phyloP scores from a whole-genome alignment of 2,888 invertebrate genomes.

The Rhagonycha fulva region DNA sequence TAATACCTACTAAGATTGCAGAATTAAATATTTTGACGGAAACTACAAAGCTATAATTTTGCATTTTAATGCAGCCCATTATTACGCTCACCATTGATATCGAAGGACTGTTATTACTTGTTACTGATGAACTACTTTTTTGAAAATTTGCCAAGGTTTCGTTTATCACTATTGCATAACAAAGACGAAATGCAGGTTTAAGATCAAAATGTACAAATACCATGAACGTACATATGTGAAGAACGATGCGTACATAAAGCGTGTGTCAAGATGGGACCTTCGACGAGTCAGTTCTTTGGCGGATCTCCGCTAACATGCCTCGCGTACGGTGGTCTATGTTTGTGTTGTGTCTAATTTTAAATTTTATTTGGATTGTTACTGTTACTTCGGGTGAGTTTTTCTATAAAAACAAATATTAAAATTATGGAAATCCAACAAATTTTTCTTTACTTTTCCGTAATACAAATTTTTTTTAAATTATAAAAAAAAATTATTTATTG shows the following conservation, averaged over 20 bases:
- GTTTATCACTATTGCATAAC: constrained; percentile 24
- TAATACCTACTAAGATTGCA: background rate
- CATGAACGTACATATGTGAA: constrained; percentile 25
- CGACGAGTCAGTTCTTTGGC: constrained; percentile 49
- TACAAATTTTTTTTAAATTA: background rate
- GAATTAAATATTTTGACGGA: background rate
- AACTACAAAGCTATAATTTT: background rate
- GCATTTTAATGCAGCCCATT: background rate
- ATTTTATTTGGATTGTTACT: constrained; percentile 38
- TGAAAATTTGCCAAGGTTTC: background rate
- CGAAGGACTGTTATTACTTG: background rate
- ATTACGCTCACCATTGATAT: background rate
- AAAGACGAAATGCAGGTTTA: constrained; percentile 8
- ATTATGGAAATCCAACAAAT: background rate
- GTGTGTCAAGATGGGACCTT: constrained; percentile 47
- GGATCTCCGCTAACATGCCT: constrained; percentile 50
- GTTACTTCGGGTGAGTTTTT: constrained; percentile 39
- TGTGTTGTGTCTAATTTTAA: constrained; percentile 38
- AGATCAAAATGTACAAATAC: constrained; percentile 6
- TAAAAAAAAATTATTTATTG: background rate
- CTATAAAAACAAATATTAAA: background rate
- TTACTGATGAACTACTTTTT: background rate
- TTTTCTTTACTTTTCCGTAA: background rate
- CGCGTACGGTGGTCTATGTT: constrained; percentile 44
- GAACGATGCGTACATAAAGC: constrained; percentile 36